Percentiles rank a stretch among this genome's conserved stretches.
These are phyloP conservation scores for Eulithis testata DNA, from an alignment of 2,888 invertebrate genomes.

Conservation along the genomic window DNA sequence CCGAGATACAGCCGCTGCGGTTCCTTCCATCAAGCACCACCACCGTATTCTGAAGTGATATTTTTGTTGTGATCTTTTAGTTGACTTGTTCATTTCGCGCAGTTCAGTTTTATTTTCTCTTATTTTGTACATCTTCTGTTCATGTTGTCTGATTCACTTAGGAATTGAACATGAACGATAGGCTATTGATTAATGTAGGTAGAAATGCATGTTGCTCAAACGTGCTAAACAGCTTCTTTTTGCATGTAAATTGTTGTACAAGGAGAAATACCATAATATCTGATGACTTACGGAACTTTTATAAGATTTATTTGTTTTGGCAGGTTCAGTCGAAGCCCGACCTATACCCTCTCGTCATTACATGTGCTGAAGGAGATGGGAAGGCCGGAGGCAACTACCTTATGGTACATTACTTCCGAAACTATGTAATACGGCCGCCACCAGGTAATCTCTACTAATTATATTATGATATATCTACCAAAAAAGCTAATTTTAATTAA, in stretches of 20 bases:
- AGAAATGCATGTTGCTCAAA: conserved; percentile 9
- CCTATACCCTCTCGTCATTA: conserved; percentile 93
- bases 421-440: conserved; percentile 90
- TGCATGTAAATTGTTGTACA: conserved; percentile 9
- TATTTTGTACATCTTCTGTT: conserved; percentile 12
- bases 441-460: conserved; percentile 74
- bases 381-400: conserved; percentile 90
- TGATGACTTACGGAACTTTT: too few relatives aligned
- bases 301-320: conserved; percentile 5
- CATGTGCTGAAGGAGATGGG: conserved; percentile 89
- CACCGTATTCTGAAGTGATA: conserved; percentile 92
- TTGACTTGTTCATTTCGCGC: conserved; percentile 47
- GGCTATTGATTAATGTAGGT: conserved; percentile 7
- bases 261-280: not conserved
- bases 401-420: conserved; percentile 91
- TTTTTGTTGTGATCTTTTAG: conserved; percentile 47
- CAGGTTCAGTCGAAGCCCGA: conserved; percentile 95
- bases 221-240: conserved; percentile 12
- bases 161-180: conserved; percentile 4
- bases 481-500: not conserved
- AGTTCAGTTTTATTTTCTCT: conserved; percentile 43
- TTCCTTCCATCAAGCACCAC: conserved; percentile 92
- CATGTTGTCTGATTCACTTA: conserved; percentile 4
- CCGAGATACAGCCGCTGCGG: conserved; percentile 94
- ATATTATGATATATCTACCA: not conserved